These are phyloP conservation scores for Periophthalmus magnuspinnatus DNA, from an alignment of 2,797 vertebrate genomes.

Conservation along the genomic window DNA sequence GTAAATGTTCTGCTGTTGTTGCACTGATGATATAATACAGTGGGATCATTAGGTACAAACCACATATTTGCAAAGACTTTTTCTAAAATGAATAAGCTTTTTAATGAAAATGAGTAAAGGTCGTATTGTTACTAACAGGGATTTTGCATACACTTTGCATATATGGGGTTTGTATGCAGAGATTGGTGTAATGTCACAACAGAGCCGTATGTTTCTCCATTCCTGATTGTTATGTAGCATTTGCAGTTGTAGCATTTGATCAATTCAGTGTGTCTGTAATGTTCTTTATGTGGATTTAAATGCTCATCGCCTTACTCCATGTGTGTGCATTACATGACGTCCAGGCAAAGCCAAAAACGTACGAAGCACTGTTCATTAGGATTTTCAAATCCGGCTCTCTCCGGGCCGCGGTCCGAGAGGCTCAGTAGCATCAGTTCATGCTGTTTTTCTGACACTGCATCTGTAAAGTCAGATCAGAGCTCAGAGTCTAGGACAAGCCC, in stretches of 20 bases:
- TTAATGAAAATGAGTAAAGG: slow-evolving; percentile 20
- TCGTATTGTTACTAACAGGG: slow-evolving; percentile 11
- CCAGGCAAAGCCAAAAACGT: slow-evolving; percentile 76
- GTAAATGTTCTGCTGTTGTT: slow-evolving; percentile 52
- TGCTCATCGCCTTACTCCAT: slow-evolving; percentile 68
- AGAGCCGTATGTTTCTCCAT: slow-evolving; percentile 61
- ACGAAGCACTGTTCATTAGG: slow-evolving; percentile 72
- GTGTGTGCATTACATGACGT: slow-evolving; percentile 73
- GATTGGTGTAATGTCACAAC: slow-evolving; percentile 42
- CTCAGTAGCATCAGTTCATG: slow-evolving; percentile 65
- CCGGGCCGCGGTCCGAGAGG: slow-evolving; percentile 56
- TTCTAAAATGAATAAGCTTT: slow-evolving; percentile 28
- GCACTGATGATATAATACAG: slow-evolving; percentile 58
- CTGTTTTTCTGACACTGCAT: slow-evolving; percentile 59
- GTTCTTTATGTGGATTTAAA: slow-evolving; percentile 69
- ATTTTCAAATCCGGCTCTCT: slow-evolving; percentile 52
- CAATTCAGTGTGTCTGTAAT: slow-evolving; percentile 69
- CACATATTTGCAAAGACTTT: slow-evolving; percentile 45
- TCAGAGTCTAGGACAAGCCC: slow-evolving; percentile 41
- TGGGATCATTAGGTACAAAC: slow-evolving; percentile 47
- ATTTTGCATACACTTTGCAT: slow-evolving; percentile 35
- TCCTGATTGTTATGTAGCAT: slow-evolving; percentile 78
- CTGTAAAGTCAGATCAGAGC: background rate
- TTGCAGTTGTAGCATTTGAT: slow-evolving; percentile 81
- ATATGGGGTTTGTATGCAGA: slow-evolving; percentile 43